Evolutionary conservation across 1,140 invertebrate genomes (phyloP), one percentile per base, ranked within the genome.

Genomic region (Meteorus sp.): DNA sequence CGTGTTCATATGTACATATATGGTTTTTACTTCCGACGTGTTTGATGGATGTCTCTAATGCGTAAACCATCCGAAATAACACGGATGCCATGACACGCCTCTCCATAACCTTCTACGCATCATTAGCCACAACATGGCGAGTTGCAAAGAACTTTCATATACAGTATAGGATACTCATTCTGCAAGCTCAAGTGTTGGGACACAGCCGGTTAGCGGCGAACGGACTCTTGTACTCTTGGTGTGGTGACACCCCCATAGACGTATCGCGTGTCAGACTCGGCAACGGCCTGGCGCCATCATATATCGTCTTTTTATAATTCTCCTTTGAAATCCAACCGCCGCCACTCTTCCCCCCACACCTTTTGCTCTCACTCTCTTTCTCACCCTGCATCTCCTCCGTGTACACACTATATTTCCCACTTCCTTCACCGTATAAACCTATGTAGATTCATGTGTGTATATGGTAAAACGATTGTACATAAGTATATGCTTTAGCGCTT

Each of bases 251-350:
- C 75, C 74, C 67, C 61, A 65, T 66, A 72, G 70, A 75, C 75
- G 68, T 71, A 77, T 79, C 74, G 71, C 73, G 70, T 80, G 76
- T 76, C 78, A 72, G 54, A 44, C 68, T 62, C 60, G 20, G 71
- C 59, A 69, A 65, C 60, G 70, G 65, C 68, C 68, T 72, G 76
- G 78, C 77, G 77, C 76, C 76, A 72, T 64, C n/a, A n/a, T 60
- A 64, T 66, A 68, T 74, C 75, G 70, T 75, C 29, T 60, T 62
- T 58, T 61, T 29, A n/a, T n/a, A n/a, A 44, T 48, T 58, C 17
- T 65, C 70, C 72, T 71, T 65, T 70, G 59, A 68, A 51, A 63
- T 33, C 64, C 56, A 47, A 70, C 68, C 67, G 57, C 47, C 54
- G 61, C 53, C 35, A 44, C n/a, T n/a, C n/a, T n/a, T n/a, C n/a